Evolutionary conservation across 2,113 vertebrate genomes (phyloP), one percentile per base, ranked within the genome.

Genomic region (Lota lota): DNA sequence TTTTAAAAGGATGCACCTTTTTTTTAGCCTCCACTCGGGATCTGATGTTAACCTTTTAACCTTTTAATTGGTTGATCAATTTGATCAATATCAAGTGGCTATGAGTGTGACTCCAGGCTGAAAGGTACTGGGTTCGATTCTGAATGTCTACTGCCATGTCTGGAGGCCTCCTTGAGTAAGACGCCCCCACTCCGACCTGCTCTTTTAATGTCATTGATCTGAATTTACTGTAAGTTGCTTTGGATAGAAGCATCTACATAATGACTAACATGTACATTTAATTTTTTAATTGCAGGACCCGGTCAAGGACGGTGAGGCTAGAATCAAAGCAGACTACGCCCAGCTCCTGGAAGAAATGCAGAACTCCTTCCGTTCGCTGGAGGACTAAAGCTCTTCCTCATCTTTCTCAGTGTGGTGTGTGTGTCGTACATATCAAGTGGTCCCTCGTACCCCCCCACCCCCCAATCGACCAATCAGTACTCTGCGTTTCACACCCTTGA

Each of bases 331-430:
- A 0, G 97, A 99, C 67, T 98, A 91, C 1, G 89, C 93, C 65
- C 96, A 97, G 79, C 94, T 99, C 63, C 92, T 94, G 83, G 97
- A 99, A 85, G 97, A 99, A 79, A 99, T 99, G 96, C 97, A 98
- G 92, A 99, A 96, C 54, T 89, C 93, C 62, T 99, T 99, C 93
- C 93, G 96, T 77, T 94, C 94, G 67, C 92, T 99, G 78, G 97
- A 99, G 88, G 96, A 99, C 83, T 99, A 92, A 91, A 64, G 28
- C 28, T 33, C 28, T 24, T 24, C 24, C 24, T 22, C 22, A 6
- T 36, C 47, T 33, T 53, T 28, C 24, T 57, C 77, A 33, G 64
- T 69, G 63, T 62, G 19, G 68, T 74, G 61, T 51, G 70, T 60
- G 69, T 80, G 60, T 76, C 71, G 78, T 79, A 69, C 64, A 58